Conservation (phyloP, 2,113 vertebrate species). For the Benitochromis conjunctus region DNA sequence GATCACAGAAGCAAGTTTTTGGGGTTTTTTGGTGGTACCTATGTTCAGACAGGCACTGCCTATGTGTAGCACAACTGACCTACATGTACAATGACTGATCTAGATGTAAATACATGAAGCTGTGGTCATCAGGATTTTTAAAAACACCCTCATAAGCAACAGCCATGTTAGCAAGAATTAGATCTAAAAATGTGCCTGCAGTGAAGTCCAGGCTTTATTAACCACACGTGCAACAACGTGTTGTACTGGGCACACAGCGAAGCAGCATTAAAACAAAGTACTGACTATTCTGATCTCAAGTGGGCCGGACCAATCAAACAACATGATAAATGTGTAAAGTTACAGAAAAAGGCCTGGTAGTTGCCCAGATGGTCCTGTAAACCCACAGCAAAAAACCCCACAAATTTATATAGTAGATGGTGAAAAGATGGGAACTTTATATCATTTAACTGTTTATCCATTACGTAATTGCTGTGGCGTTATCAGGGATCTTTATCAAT, state of each 20-base stretch:
- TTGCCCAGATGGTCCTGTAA: neutral
- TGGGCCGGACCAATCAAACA: neutral
- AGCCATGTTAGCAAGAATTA: neutral
- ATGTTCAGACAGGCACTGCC: neutral
- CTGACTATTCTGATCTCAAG: neutral
- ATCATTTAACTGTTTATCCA: neutral
- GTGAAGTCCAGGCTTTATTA: neutral
- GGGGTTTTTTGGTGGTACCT: neutral
- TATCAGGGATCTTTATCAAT: neutral
- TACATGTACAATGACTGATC: neutral
- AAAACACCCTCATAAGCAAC: neutral
- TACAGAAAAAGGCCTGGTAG: too few relatives aligned
- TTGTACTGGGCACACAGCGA: neutral
- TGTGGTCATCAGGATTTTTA: neutral
- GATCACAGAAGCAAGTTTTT: neutral
- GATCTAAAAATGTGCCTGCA: neutral
- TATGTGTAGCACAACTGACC: neutral
- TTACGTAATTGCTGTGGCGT: neutral
- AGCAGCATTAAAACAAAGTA: neutral
- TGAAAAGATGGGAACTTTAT: neutral
- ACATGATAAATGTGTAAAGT: neutral
- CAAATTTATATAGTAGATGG: neutral
- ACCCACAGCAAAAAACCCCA: rapidly evolving
- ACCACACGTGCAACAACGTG: neutral
- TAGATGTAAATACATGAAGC: neutral